Base-by-base conservation (phyloP, 1,140 invertebrate genomes). In the Chionoecetes opilio region DNA sequence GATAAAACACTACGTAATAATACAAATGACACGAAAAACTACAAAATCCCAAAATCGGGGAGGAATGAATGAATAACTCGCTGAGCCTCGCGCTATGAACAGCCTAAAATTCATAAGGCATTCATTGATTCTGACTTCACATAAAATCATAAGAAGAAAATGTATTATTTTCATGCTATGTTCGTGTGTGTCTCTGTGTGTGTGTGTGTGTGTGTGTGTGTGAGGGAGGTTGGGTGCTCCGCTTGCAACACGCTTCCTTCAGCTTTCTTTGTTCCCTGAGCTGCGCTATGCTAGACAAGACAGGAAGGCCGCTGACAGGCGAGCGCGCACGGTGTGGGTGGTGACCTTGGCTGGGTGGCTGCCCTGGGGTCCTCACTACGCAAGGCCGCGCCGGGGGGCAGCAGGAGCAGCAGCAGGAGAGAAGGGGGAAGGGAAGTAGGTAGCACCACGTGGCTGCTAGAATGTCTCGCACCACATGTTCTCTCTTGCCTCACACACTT, bases 171-270 rank as follows among this genome's bases (percentile, higher is more conserved):
- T 46, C 5, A 46, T 46, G 14, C 14, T 14, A 14, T 46, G 41
- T 46, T 5, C 14, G 26, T 75, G 63, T 75, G 63, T 75, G 63
- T 75, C 21, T 75, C 21, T 75, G 63, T 63, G 53, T 75, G 63
- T 75, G 63, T 75, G 63, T 75, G 63, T n/a, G 63, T 75, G 63
- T 75, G 63, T 75, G 63, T 75, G 63, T 75, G 63, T 75, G 8
- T 75, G 63, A n/a, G 21, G 2, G 63, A n/a, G 26, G 63, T n/a
- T 0, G 63, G n/a, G 6, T n/a, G 63, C 63, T 75, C n/a, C 63
- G n/a, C n/a, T n/a, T 75, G 21, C 6, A n/a, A 1, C 2, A 75
- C 63, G 63, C 63, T 75, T 75, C 63, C 63, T n/a, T 21, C 63
- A 75, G 21, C 63, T 75, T 75, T 26, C 63, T 75, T 75, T 75